Evolutionary conservation across 2,797 vertebrate species (phyloP).

Genomic region (Artibeus jamaicensis): DNA sequence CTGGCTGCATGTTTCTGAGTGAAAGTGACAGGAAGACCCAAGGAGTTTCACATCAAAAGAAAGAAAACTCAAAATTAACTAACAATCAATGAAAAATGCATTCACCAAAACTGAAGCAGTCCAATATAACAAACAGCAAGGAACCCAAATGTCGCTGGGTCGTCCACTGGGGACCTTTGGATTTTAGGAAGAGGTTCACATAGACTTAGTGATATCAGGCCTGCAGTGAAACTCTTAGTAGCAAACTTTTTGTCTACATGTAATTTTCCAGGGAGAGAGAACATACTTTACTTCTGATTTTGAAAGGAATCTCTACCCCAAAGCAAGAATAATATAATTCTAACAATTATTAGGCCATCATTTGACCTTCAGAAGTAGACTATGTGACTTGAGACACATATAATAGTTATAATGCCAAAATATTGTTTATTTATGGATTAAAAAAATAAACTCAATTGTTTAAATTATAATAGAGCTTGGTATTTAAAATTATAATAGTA

Average conservation of each 20-base stretch:
- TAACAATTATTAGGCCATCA: neutral
- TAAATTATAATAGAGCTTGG: neutral
- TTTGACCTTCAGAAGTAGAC: neutral
- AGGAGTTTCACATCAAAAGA: conserved; percentile 17
- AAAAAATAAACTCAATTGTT: neutral
- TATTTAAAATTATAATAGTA: neutral
- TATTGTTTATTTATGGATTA: neutral
- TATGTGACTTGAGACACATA: neutral
- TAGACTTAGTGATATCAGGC: neutral
- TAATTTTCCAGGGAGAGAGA: neutral
- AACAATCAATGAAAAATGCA: neutral
- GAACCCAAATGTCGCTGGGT: neutral
- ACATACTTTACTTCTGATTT: neutral
- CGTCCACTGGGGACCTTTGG: neutral
- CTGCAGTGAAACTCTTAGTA: neutral
- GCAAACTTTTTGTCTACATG: neutral
- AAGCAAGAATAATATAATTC: neutral
- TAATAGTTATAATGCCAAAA: neutral
- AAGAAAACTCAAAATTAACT: neutral
- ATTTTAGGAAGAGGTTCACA: neutral
- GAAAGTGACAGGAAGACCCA: neutral
- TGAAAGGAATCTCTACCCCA: neutral
- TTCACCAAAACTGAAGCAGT: neutral
- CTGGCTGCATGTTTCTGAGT: neutral
- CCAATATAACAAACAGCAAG: neutral